phyloP scores from a whole-genome alignment of 2,888 invertebrate genomes.

The Allophyes oxyacanthae region DNA sequence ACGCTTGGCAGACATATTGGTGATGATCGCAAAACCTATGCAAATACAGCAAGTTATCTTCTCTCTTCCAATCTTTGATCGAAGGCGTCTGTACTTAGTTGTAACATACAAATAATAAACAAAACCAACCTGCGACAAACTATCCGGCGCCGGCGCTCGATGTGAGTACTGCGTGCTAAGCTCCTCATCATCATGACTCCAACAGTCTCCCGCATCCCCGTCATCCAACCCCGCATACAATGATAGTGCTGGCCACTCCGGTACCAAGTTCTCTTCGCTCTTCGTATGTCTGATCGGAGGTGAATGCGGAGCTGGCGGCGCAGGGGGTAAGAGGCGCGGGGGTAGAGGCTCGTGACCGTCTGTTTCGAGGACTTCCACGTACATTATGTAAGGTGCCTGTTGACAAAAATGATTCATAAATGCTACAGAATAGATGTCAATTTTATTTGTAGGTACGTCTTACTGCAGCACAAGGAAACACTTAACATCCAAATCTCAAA shows the following conservation, averaged over 20 bases:
- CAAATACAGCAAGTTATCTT: too few relatives aligned
- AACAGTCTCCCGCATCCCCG: slow-evolving; percentile 91
- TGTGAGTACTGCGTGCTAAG: slow-evolving; percentile 86
- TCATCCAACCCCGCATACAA: slow-evolving; percentile 81
- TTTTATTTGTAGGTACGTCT: too few relatives aligned
- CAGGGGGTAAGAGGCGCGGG: slow-evolving; percentile 94
- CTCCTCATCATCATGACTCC: slow-evolving; percentile 99
- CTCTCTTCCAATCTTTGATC: too few relatives aligned
- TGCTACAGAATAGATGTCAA: too few relatives aligned
- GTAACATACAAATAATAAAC: not conserved
- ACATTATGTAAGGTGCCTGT: slow-evolving; percentile 98
- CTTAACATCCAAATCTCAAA: too few relatives aligned
- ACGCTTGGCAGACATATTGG: too few relatives aligned
- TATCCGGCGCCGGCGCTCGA: slow-evolving; percentile 80
- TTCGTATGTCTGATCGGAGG: slow-evolving; percentile 95
- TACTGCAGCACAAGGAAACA: too few relatives aligned
- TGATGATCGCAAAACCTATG: too few relatives aligned
- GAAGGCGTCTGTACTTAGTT: too few relatives aligned
- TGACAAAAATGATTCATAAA: slow-evolving; percentile 9
- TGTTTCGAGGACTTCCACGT: slow-evolving; percentile 97
- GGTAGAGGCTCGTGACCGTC: slow-evolving; percentile 94
- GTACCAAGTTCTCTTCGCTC: slow-evolving; percentile 96
- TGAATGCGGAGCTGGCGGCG: slow-evolving; percentile 92
- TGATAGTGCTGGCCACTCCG: slow-evolving; percentile 87
- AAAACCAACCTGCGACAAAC: slow-evolving; percentile 93